Evolutionary conservation across 2,888 invertebrate species (phyloP).

Genomic region (Halictus quadricinctus): DNA sequence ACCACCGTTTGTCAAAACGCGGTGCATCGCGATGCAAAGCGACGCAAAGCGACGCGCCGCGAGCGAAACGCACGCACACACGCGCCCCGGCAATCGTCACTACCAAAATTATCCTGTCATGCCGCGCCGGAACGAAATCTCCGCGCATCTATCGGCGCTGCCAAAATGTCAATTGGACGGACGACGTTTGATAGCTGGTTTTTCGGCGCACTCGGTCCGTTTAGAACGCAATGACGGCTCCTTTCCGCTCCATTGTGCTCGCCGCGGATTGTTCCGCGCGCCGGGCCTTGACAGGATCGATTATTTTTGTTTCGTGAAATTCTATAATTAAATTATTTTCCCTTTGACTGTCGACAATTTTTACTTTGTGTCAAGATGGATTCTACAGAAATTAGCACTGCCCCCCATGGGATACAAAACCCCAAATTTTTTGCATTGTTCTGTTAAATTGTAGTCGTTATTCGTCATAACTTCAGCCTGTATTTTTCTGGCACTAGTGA

Average conservation of each 20-base stretch:
- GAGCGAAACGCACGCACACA: background rate
- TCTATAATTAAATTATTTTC: background rate
- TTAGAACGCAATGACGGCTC: background rate
- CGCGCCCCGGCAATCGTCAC: background rate
- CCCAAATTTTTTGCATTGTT: too few species aligned
- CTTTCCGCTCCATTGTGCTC: background rate
- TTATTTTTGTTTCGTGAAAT: background rate
- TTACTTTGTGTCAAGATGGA: too few species aligned
- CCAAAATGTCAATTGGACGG: slow-evolving; percentile 12
- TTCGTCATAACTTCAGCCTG: too few species aligned
- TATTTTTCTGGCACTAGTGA: too few species aligned
- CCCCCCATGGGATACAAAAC: too few species aligned
- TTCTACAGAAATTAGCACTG: too few species aligned
- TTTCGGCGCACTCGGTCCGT: background rate
- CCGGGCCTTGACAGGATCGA: background rate
- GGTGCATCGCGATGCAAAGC: background rate
- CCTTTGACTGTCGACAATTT: background rate
- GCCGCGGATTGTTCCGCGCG: background rate
- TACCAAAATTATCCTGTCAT: slow-evolving; percentile 43
- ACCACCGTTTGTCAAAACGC: background rate
- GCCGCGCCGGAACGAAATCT: background rate
- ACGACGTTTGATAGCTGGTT: background rate
- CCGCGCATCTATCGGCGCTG: background rate
- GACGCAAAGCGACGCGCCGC: background rate
- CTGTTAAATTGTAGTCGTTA: too few species aligned